phyloP scores from a whole-genome alignment of 2,113 vertebrate genomes.

The Dasyornis broadbenti region DNA sequence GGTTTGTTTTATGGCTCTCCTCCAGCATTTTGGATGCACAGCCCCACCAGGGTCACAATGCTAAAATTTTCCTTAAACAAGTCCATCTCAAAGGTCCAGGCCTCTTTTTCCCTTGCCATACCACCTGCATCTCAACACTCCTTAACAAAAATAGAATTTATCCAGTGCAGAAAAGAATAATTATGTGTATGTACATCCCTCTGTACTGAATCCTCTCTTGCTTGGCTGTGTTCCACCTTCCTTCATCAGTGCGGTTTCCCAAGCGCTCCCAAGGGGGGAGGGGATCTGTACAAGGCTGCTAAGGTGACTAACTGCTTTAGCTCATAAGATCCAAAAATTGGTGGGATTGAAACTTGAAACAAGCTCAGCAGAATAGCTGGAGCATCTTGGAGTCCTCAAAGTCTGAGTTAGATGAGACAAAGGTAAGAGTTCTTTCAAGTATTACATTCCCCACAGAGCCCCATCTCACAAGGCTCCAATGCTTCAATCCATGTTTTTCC shows the following conservation, averaged over 20 bases:
- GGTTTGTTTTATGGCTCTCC: neutral
- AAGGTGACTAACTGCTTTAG: neutral
- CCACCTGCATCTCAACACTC: neutral
- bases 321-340: neutral
- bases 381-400: neutral
- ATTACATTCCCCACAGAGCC: neutral
- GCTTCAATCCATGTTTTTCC: neutral
- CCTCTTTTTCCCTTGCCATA: neutral
- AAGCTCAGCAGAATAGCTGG: neutral
- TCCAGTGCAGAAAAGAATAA: neutral
- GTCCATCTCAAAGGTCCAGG: neutral
- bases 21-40: neutral
- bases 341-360: neutral
- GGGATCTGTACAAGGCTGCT: neutral
- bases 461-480: neutral
- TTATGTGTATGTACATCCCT: neutral
- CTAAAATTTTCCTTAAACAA: constrained; percentile 39
- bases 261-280: neutral
- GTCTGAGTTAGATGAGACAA: neutral
- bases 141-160: neutral
- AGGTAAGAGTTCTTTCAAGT: neutral
- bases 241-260: neutral
- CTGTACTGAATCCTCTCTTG: neutral
- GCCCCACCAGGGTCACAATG: neutral
- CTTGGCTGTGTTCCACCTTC: neutral